Conservation (phyloP, 2,113 vertebrate genomes). For the Ovibos moschatus region DNA sequence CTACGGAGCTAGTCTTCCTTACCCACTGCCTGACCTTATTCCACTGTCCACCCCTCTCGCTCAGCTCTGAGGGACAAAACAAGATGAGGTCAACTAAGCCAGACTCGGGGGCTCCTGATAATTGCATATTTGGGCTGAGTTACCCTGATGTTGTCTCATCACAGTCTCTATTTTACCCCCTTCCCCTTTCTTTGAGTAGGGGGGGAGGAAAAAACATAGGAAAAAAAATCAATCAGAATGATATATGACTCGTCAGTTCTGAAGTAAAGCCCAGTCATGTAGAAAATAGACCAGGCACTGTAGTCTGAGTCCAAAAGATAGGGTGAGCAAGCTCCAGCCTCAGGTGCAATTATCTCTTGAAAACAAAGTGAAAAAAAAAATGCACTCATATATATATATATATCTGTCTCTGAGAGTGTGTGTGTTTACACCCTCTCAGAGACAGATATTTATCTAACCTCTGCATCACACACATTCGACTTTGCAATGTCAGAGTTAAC, state of each 20-base stretch:
- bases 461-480: not conserved
- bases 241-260: conserved; percentile 85
- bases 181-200: not conserved
- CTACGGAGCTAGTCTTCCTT: not conserved
- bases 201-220: conserved; percentile 5
- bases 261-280: conserved; percentile 89
- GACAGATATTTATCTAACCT: conserved; percentile 15
- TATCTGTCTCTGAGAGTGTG: too few relatives aligned
- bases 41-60: not conserved
- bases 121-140: conserved; percentile 56
- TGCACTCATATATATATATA: not conserved
- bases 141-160: conserved; percentile 56
- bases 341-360: conserved; percentile 78
- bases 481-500: not conserved
- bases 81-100: not conserved
- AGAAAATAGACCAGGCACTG: conserved; percentile 90
- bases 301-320: conserved; percentile 78
- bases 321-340: conserved; percentile 78
- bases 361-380: conserved; percentile 44
- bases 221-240: conserved; percentile 86
- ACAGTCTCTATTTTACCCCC: conserved; percentile 64
- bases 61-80: not conserved
- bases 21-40: not conserved
- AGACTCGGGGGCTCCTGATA: not conserved
- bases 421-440: not conserved